Base-by-base conservation (phyloP, 2,888 invertebrate genomes). In the Nomada ruficornis region DNA sequence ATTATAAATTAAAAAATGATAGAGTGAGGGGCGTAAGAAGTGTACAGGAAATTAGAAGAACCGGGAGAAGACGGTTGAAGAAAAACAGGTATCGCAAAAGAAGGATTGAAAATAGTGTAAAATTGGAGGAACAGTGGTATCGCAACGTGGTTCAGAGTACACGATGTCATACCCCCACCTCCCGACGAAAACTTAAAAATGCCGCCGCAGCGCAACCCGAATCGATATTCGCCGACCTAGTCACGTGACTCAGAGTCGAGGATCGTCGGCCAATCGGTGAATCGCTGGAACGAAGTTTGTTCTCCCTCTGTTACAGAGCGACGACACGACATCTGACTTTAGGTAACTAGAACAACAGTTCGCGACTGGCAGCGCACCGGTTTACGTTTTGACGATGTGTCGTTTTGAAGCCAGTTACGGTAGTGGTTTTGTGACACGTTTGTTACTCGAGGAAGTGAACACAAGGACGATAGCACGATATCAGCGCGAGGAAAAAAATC, bases 191-290 rank as follows among this genome's bases (percentile, higher is more conserved):
- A 96, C 95, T 96, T 96, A 96, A 96, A 96, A 96, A 96, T 96
- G 96, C 96, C 96, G 96, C 96, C 96, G 96, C 96, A 95, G 95
- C 95, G 95, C 95, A 90, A 95, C 95, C 96, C 96, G 96, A 96
- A 96, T 96, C 96, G 96, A 96, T 96, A 96, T 95, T 95, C 95
- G 95, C 92, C 93, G 92, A 90, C 90, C 86, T 81, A 88, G 95
- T 96, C 96, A 96, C 96, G 96, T 92, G 91, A 87, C 64, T 47
- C 64, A 70, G 63, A 62, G 73, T 84, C 80, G 82, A 70, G 82
- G 23, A 57, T 80, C 83, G 83, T 80, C 87, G 84, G 83, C 95
- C 95, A 95, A 94, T 94, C 79, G 7, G 69, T 3, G 54, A 0
- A 65, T 77, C 36, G 69, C 50, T 60, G 82, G 70, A 72, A 77